phyloP scores from a whole-genome alignment of 2,888 invertebrate genomes.

The Pasiphila rectangulata region DNA sequence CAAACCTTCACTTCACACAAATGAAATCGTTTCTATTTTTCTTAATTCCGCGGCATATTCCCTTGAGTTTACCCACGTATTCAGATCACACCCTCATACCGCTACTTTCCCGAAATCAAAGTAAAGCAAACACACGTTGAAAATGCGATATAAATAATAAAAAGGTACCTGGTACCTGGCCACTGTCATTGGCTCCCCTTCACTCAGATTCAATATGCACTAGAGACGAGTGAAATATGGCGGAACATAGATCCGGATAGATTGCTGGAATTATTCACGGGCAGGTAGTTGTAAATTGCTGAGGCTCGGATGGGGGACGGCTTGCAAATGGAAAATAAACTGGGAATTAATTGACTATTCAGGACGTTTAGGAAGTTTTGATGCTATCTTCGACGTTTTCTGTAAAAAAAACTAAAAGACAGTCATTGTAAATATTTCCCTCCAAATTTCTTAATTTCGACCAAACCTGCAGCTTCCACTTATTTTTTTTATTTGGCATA shows the following conservation, averaged over 20 bases:
- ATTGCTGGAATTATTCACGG: background rate
- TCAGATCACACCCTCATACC: conserved; percentile 73
- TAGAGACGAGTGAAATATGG: conserved; percentile 63
- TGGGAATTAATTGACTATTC: too few relatives aligned
- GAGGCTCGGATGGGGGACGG: background rate
- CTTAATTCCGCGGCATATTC: conserved; percentile 16
- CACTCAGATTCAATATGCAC: conserved; percentile 76
- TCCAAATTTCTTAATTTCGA: too few relatives aligned
- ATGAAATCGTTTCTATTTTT: conserved; percentile 13
- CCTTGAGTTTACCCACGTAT: conserved; percentile 49
- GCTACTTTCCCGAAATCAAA: conserved; percentile 77
- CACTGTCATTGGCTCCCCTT: conserved; percentile 73
- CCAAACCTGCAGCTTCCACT: too few relatives aligned
- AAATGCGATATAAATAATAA: conserved; percentile 80
- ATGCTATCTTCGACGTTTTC: too few relatives aligned
- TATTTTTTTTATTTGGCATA: too few relatives aligned
- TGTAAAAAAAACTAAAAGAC: too few relatives aligned
- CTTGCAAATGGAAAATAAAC: too few relatives aligned
- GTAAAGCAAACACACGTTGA: conserved; percentile 79
- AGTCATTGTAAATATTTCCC: too few relatives aligned
- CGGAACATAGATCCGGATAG: conserved; percentile 41
- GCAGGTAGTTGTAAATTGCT: background rate
- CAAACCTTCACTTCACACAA: background rate
- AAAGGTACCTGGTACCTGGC: conserved; percentile 61
- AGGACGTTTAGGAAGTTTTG: too few relatives aligned